A percentile compares a stretch with the other conserved stretches of the same genome.
These are phyloP conservation scores for Ciconia stormi DNA, from an alignment of 2,113 vertebrate species.

Conservation along the genomic window DNA sequence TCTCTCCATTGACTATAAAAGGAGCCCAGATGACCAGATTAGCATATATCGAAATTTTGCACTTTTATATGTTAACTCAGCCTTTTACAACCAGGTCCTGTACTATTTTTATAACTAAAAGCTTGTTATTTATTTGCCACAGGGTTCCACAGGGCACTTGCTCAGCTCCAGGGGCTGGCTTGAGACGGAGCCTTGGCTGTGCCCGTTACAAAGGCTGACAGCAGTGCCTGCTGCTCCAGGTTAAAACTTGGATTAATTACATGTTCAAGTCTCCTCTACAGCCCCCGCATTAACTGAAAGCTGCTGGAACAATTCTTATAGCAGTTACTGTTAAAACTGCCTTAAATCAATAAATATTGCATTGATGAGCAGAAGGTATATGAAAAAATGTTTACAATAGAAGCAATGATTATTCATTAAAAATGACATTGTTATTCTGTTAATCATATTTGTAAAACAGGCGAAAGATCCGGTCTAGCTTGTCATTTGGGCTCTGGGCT, in stretches of 20 bases:
- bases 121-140: background rate
- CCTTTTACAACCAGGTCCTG: background rate
- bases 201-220: background rate
- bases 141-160: background rate
- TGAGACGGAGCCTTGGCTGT: background rate
- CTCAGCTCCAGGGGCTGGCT: background rate
- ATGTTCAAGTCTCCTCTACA: background rate
- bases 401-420: background rate
- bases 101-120: background rate
- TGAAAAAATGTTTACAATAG: background rate
- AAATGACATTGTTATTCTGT: background rate
- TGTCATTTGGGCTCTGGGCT: background rate
- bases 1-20: slow-evolving; percentile 55
- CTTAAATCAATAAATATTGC: background rate
- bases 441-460: background rate
- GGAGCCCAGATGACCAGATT: slow-evolving; percentile 50
- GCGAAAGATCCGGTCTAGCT: background rate
- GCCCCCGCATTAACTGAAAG: background rate
- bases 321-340: background rate
- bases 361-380: background rate
- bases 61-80: slow-evolving; percentile 10
- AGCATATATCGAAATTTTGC: slow-evolving; percentile 25
- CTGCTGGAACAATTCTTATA: background rate
- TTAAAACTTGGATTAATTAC: background rate
- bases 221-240: background rate